These are phyloP conservation scores for Drosophila paracracens DNA, from an alignment of 2,888 invertebrate genomes.

Conservation along the genomic window DNA sequence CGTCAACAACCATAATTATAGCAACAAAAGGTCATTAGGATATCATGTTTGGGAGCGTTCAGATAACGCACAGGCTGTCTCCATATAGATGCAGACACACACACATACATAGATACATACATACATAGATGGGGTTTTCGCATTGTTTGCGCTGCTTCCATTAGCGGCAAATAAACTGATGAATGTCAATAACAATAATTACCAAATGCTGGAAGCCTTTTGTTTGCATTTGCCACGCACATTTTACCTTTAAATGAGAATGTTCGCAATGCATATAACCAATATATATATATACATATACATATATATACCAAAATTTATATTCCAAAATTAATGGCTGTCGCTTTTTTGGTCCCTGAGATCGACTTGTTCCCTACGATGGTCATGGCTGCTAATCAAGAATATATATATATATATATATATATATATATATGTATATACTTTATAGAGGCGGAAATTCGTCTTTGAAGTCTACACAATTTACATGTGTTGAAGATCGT, in stretches of 20 bases:
- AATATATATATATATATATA: neutral
- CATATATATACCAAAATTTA: neutral
- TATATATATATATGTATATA: neutral
- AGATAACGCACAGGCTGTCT: constrained; percentile 28
- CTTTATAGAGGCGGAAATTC: no score
- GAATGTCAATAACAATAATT: constrained; percentile 65
- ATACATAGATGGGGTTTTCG: constrained; percentile 17
- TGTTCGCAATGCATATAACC: neutral
- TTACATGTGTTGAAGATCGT: neutral
- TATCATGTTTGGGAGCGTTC: constrained; percentile 5
- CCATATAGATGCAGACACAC: constrained; percentile 2
- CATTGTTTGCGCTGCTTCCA: constrained; percentile 19
- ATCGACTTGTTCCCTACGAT: neutral
- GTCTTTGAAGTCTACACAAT: neutral
- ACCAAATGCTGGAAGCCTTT: constrained; percentile 20
- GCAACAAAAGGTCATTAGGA: constrained; percentile 44
- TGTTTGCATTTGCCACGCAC: constrained; percentile 23
- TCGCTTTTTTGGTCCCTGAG: neutral
- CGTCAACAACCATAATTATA: neutral
- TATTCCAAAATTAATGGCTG: neutral
- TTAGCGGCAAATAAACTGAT: constrained; percentile 39
- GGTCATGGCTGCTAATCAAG: neutral
- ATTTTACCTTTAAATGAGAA: neutral
- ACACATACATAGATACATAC: neutral
- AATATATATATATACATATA: neutral